Conservation (phyloP, 1,140 invertebrate species). For the Mamestra configurata region DNA sequence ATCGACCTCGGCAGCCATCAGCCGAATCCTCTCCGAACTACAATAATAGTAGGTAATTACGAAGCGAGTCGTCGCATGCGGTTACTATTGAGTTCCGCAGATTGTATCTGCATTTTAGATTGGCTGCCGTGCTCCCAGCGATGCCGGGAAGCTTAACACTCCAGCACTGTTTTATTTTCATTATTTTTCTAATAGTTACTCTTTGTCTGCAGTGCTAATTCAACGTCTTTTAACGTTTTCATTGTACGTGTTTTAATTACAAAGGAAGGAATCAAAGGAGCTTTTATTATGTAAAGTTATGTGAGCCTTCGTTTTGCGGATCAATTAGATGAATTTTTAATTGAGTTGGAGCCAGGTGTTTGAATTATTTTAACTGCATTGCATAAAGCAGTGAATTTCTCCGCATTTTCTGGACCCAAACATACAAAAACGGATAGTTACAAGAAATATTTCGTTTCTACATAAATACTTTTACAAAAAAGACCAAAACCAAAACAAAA, state of each 20-base stretch:
- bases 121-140: constrained; percentile 50
- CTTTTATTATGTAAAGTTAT: background rate
- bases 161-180: constrained; percentile 52
- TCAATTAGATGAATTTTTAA: background rate
- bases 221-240: constrained; percentile 21
- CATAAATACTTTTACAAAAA: background rate
- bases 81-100: constrained; percentile 44
- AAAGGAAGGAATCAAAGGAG: background rate
- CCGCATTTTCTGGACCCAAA: background rate
- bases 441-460: background rate
- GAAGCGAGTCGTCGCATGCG: constrained; percentile 25
- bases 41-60: constrained; percentile 36
- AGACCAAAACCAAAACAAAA: constrained; percentile 13
- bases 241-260: constrained; percentile 33
- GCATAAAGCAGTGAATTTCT: background rate
- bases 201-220: constrained; percentile 30
- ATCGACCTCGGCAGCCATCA: too few relatives aligned
- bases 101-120: constrained; percentile 64
- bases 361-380: too few relatives aligned
- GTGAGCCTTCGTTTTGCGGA: background rate
- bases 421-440: too few relatives aligned
- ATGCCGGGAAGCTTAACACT: constrained; percentile 46
- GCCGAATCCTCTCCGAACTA: background rate
- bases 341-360: background rate
- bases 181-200: constrained; percentile 54